Percentiles rank a stretch among this genome's conserved stretches.
Evolutionary conservation across 1,140 invertebrate genomes (phyloP).

Genomic region (Diorhabda carinulata): DNA sequence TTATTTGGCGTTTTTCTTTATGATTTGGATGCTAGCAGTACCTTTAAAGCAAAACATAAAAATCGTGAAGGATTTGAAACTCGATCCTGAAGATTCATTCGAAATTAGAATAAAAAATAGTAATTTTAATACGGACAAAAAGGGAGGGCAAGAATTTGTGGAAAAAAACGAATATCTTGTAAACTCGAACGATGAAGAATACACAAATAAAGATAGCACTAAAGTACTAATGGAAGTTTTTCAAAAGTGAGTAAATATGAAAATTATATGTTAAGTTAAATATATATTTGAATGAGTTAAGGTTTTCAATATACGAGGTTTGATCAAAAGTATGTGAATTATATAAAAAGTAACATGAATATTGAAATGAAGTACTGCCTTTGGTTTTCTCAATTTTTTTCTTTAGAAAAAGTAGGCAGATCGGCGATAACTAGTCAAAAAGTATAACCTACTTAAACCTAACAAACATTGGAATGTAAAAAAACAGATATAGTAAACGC

Average conservation of each 20-base stretch:
- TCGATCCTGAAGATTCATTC: slow-evolving; percentile 36
- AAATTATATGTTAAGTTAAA: no score
- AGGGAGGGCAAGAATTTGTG: slow-evolving; percentile 27
- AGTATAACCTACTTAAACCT: no score
- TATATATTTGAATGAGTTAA: no score
- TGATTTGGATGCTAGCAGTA: slow-evolving; percentile 44
- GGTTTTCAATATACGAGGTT: no score
- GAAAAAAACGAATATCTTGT: slow-evolving; percentile 45
- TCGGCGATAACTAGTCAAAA: no score
- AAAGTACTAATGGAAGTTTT: slow-evolving; percentile 54
- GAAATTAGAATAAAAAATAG: slow-evolving; percentile 45
- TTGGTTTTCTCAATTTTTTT: neutral
- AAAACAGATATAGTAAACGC: no score
- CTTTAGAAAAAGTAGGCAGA: no score
- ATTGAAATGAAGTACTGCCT: neutral
- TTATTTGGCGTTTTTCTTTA: slow-evolving; percentile 42
- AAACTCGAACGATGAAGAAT: slow-evolving; percentile 42
- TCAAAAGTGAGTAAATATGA: slow-evolving; percentile 38
- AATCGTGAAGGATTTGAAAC: slow-evolving; percentile 21
- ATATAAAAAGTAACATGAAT: neutral
- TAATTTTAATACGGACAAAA: slow-evolving; percentile 43
- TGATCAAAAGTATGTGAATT: neutral
- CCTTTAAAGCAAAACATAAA: slow-evolving; percentile 43
- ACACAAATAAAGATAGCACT: slow-evolving; percentile 45
- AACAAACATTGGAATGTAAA: no score